A percentile compares a stretch with the other conserved stretches of the same genome.
These are phyloP conservation scores for Pogonophryne albipinna DNA, from an alignment of 2,797 vertebrate genomes.

Conservation along the genomic window DNA sequence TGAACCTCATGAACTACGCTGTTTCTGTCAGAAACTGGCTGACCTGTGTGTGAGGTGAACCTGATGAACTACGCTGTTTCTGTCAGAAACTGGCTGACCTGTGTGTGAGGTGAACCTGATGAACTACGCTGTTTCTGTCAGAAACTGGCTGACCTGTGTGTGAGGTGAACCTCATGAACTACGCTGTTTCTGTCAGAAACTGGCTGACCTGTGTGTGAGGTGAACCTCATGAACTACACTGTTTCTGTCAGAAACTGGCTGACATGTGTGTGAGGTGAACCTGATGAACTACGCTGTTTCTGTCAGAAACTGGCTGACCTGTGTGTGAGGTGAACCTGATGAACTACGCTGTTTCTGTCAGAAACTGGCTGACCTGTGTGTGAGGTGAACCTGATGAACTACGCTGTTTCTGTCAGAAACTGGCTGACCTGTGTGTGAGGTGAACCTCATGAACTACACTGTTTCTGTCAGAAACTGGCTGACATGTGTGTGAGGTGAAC, in stretches of 20 bases:
- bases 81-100: conserved; percentile 25
- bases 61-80: conserved; percentile 55
- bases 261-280: conserved; percentile 52
- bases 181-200: conserved; percentile 20
- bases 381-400: conserved; percentile 68
- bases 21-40: conserved; percentile 32
- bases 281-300: conserved; percentile 55
- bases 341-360: conserved; percentile 54
- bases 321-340: conserved; percentile 55
- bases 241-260: conserved; percentile 32
- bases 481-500: conserved; percentile 52
- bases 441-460: conserved; percentile 67
- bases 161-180: conserved; percentile 68
- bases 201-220: conserved; percentile 13
- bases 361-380: conserved; percentile 17
- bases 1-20: conserved; percentile 67
- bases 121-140: conserved; percentile 54
- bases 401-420: conserved; percentile 20
- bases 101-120: conserved; percentile 55
- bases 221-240: conserved; percentile 67
- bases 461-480: conserved; percentile 32
- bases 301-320: conserved; percentile 25
- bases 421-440: conserved; percentile 13
- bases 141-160: conserved; percentile 17
- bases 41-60: conserved; percentile 52